Evolutionary conservation across 1,140 invertebrate genomes (phyloP).

Genomic region (Brachystomella parvula): DNA sequence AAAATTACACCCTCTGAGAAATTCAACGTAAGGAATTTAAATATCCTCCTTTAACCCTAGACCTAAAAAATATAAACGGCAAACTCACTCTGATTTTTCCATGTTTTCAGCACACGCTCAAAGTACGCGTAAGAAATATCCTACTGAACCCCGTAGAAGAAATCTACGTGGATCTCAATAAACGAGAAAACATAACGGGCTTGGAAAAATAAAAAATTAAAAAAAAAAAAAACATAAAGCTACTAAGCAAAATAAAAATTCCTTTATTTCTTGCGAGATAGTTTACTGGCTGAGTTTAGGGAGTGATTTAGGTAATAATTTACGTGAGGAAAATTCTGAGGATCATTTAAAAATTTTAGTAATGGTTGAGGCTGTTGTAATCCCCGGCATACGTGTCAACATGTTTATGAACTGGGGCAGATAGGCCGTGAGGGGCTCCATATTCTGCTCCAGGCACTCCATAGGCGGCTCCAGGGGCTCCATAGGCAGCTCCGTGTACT

Average conservation of each 20-base stretch:
- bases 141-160: conserved; percentile 35
- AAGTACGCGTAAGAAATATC: conserved; percentile 32
- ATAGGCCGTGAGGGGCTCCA: neutral
- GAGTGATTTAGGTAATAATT: too few species aligned
- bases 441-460: neutral
- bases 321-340: too few species aligned
- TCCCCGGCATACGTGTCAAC: too few species aligned
- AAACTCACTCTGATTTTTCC: neutral
- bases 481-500: neutral
- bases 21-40: conserved; percentile 23
- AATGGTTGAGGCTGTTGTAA: too few species aligned
- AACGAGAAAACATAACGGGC: conserved; percentile 8
- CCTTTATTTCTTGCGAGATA: too few species aligned
- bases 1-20: conserved; percentile 19
- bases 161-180: conserved; percentile 28
- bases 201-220: neutral
- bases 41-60: neutral
- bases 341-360: too few species aligned
- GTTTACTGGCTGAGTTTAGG: too few species aligned
- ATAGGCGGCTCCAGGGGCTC: neutral
- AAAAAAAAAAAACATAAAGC: neutral
- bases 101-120: conserved; percentile 21
- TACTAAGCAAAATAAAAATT: neutral
- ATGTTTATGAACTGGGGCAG: neutral
- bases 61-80: neutral